These are phyloP conservation scores for Chalcis sispes DNA, from an alignment of 2,888 invertebrate species.

Conservation along the genomic window DNA sequence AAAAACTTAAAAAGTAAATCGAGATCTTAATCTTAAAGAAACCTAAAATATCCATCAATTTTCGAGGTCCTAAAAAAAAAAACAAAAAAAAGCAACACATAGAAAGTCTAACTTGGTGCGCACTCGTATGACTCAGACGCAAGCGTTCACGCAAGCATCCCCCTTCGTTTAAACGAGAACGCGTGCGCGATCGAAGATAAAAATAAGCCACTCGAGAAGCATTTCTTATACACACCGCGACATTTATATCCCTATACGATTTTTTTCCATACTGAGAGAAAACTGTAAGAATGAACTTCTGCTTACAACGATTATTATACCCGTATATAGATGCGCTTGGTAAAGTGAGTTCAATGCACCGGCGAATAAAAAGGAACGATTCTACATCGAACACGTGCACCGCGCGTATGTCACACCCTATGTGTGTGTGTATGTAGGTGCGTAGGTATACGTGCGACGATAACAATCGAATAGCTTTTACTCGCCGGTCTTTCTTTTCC, in stretches of 20 bases:
- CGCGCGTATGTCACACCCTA: not conserved
- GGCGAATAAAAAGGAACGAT: not conserved
- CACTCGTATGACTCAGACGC: slow-evolving; percentile 4
- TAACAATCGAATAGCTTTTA: too few relatives aligned
- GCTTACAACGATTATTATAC: not conserved
- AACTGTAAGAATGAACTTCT: too few relatives aligned
- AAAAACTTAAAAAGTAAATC: too few relatives aligned
- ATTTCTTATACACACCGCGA: too few relatives aligned
- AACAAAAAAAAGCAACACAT: not conserved
- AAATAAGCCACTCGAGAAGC: slow-evolving; percentile 18
- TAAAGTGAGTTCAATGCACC: slow-evolving; percentile 1
- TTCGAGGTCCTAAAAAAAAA: too few relatives aligned
- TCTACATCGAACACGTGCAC: not conserved
- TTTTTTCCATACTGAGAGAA: not conserved
- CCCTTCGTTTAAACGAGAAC: slow-evolving; percentile 1
- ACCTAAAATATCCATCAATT: too few relatives aligned
- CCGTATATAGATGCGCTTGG: not conserved
- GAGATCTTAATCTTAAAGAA: too few relatives aligned
- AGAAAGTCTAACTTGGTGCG: not conserved
- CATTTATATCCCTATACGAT: not conserved
- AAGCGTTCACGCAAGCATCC: not conserved
- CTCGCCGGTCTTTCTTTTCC: too few relatives aligned
- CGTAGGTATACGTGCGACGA: not conserved
- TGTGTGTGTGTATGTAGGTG: not conserved
- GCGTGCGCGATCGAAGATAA: slow-evolving; percentile 38